A percentile compares a stretch with the other conserved stretches of the same genome.
These are phyloP conservation scores for Leptura quadrifasciata DNA, from an alignment of 2,888 invertebrate species.

Conservation along the genomic window DNA sequence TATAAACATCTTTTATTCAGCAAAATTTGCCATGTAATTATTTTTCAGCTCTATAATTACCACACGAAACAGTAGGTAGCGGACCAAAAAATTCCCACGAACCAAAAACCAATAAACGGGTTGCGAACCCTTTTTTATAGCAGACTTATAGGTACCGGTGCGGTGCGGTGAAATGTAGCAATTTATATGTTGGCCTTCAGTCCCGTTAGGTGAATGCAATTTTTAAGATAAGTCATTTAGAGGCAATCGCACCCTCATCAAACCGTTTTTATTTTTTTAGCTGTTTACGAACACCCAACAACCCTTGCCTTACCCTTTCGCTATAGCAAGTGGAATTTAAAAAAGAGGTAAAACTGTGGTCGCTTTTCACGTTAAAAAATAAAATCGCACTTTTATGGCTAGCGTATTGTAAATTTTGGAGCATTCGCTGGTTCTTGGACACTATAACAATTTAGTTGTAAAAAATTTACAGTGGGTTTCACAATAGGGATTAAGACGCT, in stretches of 20 bases:
- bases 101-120: conserved; percentile 29
- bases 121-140: conserved; percentile 37
- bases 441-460: too few species aligned
- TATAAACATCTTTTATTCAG: conserved; percentile 8
- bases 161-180: not conserved
- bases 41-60: conserved; percentile 20
- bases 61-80: conserved; percentile 26
- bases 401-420: not conserved
- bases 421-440: too few species aligned
- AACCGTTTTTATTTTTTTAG: conserved; percentile 27
- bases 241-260: conserved; percentile 41
- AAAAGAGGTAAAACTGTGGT: conserved; percentile 18
- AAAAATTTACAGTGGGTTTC: too few species aligned
- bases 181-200: conserved; percentile 23
- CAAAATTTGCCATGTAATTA: conserved; percentile 24
- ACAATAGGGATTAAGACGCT: too few species aligned
- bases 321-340: not conserved
- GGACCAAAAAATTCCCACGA: conserved; percentile 33
- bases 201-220: conserved; percentile 39
- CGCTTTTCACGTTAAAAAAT: not conserved
- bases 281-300: conserved; percentile 9
- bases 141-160: conserved; percentile 17
- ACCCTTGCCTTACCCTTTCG: conserved; percentile 26
- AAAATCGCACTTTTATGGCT: conserved; percentile 22
- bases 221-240: conserved; percentile 38